Percentiles rank a stretch among this genome's conserved stretches.
These are phyloP conservation scores for Hirudo medicinalis DNA, from an alignment of 1,140 invertebrate species.

Conservation along the genomic window DNA sequence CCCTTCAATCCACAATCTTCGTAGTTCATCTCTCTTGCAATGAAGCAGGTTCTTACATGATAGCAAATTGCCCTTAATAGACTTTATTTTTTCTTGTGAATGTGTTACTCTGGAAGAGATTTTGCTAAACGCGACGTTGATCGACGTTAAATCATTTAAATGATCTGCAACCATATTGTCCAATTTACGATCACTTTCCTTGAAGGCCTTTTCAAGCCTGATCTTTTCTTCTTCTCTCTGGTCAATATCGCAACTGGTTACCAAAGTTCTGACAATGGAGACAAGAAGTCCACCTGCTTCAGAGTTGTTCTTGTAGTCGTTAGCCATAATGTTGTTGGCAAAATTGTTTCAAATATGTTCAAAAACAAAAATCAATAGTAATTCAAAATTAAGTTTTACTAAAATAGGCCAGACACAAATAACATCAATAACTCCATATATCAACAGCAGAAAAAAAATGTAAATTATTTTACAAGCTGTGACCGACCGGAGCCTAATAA, in stretches of 20 bases:
- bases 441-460: too few relatives aligned
- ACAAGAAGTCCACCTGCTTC: conserved; percentile 23
- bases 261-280: conserved; percentile 36
- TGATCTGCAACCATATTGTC: conserved; percentile 74
- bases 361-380: too few relatives aligned
- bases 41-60: conserved; percentile 78
- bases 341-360: too few relatives aligned
- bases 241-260: conserved; percentile 68
- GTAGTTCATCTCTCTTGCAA: conserved; percentile 78
- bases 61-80: conserved; percentile 72
- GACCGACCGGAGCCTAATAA: too few relatives aligned
- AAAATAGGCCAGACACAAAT: too few relatives aligned
- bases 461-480: too few relatives aligned
- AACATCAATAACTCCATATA: too few relatives aligned
- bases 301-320: neutral
- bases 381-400: too few relatives aligned
- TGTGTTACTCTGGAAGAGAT: conserved; percentile 60
- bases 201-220: conserved; percentile 81
- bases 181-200: conserved; percentile 70
- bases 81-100: conserved; percentile 65
- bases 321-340: neutral
- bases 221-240: conserved; percentile 84
- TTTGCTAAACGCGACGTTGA: conserved; percentile 68
- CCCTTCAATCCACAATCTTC: conserved; percentile 79
- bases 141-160: conserved; percentile 71